phyloP scores from a whole-genome alignment of 2,113 vertebrate genomes.

The Trinectes maculatus region DNA sequence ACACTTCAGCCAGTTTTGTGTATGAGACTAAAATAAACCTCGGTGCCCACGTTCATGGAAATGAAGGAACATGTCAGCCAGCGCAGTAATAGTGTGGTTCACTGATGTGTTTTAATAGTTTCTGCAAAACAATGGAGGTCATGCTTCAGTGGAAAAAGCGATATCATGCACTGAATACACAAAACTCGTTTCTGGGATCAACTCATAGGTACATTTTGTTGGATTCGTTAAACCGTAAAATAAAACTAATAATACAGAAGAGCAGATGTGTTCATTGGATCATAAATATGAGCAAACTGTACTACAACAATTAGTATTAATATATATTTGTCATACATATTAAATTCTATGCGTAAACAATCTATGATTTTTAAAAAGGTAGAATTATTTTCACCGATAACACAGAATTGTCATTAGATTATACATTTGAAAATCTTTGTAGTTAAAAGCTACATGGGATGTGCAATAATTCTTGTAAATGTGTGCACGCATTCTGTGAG shows the following conservation, averaged over 20 bases:
- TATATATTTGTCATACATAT: background rate
- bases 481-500: constrained; percentile 26
- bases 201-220: background rate
- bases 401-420: background rate
- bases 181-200: background rate
- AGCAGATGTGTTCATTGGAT: background rate
- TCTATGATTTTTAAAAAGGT: background rate
- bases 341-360: background rate
- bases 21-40: background rate
- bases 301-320: background rate
- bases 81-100: background rate
- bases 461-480: constrained; percentile 21
- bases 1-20: background rate
- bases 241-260: background rate
- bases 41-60: background rate
- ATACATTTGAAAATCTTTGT: constrained; percentile 14
- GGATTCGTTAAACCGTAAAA: background rate
- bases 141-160: background rate
- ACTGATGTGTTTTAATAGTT: constrained; percentile 10
- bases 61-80: background rate
- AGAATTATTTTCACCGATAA: background rate
- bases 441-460: constrained; percentile 1
- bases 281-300: background rate
- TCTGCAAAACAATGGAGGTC: background rate
- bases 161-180: background rate